Percentiles rank a stretch among this genome's conserved stretches.
These are phyloP conservation scores for Zaprionus ghesquierei DNA, from an alignment of 1,140 invertebrate genomes.

Conservation along the genomic window DNA sequence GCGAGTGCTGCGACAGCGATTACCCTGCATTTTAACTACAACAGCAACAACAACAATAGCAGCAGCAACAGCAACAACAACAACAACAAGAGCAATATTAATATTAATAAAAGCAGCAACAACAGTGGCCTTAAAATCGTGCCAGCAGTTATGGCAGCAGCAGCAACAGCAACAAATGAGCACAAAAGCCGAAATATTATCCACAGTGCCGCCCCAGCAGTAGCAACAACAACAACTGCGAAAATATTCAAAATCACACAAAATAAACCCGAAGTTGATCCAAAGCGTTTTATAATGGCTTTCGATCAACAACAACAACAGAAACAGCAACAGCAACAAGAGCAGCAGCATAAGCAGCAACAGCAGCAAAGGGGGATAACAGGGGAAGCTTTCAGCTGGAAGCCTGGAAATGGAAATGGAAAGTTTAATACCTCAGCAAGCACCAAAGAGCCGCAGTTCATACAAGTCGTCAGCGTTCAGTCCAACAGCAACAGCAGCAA, in stretches of 20 bases:
- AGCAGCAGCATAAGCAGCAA: conserved; percentile 1
- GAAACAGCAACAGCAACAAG: conserved; percentile 17
- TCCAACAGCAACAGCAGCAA: conserved; percentile 8
- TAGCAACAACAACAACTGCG: conserved; percentile 36
- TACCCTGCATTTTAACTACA: conserved; percentile 64
- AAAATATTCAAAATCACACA: conserved; percentile 47
- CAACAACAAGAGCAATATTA: conserved; percentile 14
- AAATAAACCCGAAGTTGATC: conserved; percentile 20
- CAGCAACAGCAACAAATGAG: conserved; percentile 39
- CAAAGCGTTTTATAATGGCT: conserved; percentile 31
- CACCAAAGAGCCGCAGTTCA: conserved; percentile 45
- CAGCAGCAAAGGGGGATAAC: conserved; percentile 1
- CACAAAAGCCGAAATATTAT: conserved; percentile 41
- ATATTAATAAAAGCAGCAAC: conserved; percentile 10
- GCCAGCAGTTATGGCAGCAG: conserved; percentile 9
- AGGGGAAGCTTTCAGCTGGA: conserved; percentile 7
- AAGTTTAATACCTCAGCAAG: conserved; percentile 36
- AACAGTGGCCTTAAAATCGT: conserved; percentile 32
- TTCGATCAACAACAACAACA: conserved; percentile 21
- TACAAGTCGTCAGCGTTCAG: conserved; percentile 27
- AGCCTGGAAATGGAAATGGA: conserved; percentile 17
- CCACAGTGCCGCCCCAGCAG: conserved; percentile 37
- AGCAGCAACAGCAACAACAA: conserved; percentile 8
- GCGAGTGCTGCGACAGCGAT: conserved; percentile 54
- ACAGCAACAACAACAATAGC: conserved; percentile 49